A percentile compares a stretch with the other conserved stretches of the same genome.
Conservation (phyloP, 2,113 vertebrate species). For the Marcusenius ussheri region DNA sequence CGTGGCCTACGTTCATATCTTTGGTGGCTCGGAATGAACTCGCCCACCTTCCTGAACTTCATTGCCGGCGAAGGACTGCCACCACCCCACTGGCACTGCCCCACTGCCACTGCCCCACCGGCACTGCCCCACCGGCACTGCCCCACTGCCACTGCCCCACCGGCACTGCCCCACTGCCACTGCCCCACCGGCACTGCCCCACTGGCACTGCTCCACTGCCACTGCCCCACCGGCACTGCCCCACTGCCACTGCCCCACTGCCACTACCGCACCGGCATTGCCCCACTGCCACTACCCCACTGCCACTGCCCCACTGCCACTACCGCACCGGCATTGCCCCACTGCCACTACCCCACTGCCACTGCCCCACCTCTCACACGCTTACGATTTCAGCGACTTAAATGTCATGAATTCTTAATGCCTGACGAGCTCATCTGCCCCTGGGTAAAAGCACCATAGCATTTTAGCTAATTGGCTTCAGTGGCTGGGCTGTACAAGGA, state of each 20-base stretch:
- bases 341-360: not conserved
- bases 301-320: not conserved
- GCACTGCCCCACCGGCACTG: not conserved
- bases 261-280: not conserved
- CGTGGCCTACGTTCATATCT: not conserved
- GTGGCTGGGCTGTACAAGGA: constrained; percentile 36
- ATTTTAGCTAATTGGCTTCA: constrained; percentile 76
- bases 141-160: not conserved
- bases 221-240: not conserved
- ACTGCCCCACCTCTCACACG: constrained; percentile 18
- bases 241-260: not conserved
- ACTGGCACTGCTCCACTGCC: not conserved
- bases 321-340: not conserved
- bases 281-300: not conserved
- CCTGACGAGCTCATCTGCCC: constrained; percentile 69
- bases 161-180: not conserved
- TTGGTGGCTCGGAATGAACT: not conserved
- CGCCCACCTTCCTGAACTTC: not conserved
- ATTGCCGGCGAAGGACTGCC: not conserved
- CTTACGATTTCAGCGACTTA: constrained; percentile 53
- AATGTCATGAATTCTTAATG: constrained; percentile 73
- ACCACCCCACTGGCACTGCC: not conserved
- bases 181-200: not conserved
- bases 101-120: not conserved
- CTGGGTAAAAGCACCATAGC: constrained; percentile 60